Evolutionary conservation across 2,797 vertebrate genomes (phyloP), one percentile per base, ranked within the genome.

Genomic region (Antrozous pallidus): DNA sequence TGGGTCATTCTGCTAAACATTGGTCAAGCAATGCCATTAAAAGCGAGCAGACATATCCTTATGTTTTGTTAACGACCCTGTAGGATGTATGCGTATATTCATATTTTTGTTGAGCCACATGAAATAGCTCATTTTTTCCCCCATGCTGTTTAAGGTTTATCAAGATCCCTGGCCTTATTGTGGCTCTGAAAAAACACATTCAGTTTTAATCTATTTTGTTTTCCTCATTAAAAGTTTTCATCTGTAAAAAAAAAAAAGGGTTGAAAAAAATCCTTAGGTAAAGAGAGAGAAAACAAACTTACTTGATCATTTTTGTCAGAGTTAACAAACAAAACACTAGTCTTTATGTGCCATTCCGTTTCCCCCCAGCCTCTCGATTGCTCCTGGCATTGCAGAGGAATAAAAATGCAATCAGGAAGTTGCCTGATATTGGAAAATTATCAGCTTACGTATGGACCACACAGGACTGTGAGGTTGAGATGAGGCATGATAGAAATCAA

Each of bases 161-260:
- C 26, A 88, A 88, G 65, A n/a, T 31, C 5, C 28, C 14, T 79
- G 20, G 33, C 28, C 38, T 88, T 67, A 58, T 2, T 49, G 6
- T 74, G 93, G 18, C 12, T 74, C 49, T 91, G 79, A 94, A 95
- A 93, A 70, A 5, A 42, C 69, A 83, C 51, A 70, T 38, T 88
- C n/a, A 18, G 11, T 90, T 85, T 90, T 49, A 14, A 81, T 69
- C 80, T 69, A 31, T 73, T 63, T 74, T 13, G 13, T 74, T 79
- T 28, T 85, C 22, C 13, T 38, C 45, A 73, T 42, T 85, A 36
- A 49, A 84, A 79, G 20, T 47, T 78, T 61, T 73, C 45, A 45
- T 45, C n/a, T n/a, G n/a, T n/a, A n/a, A 65, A n/a, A 17, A 61
- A 51, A 61, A 77, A 94, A 77, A 94, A 63, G n/a, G 12, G 63